phyloP scores from a whole-genome alignment of 2,797 vertebrate genomes.

The Rhinichthys osculus region DNA sequence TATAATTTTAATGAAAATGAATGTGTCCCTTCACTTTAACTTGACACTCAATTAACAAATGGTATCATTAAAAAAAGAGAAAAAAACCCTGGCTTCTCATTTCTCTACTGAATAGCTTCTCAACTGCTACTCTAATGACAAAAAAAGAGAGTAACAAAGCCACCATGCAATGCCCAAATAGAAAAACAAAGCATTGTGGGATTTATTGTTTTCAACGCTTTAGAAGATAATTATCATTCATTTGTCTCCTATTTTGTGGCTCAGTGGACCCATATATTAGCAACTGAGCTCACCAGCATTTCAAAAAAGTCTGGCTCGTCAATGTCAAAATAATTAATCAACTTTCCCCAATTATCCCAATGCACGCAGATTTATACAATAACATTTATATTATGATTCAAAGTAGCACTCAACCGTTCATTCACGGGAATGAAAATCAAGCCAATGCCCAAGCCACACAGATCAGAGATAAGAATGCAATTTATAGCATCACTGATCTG shows the following conservation, averaged over 20 bases:
- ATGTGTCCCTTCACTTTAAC: constrained; percentile 55
- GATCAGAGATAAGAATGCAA: constrained; percentile 60
- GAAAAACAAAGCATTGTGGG: constrained; percentile 48
- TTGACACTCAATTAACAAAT: constrained; percentile 32
- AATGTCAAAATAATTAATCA: constrained; percentile 41
- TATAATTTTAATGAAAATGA: background rate
- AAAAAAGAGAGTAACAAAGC: constrained; percentile 20
- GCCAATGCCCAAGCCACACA: constrained; percentile 48
- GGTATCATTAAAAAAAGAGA: constrained; percentile 58
- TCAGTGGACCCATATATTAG: constrained; percentile 54
- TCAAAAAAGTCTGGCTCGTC: constrained; percentile 27
- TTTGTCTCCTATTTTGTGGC: constrained; percentile 58
- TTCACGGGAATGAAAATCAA: constrained; percentile 34
- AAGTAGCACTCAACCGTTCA: constrained; percentile 35
- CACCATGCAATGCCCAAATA: constrained; percentile 34
- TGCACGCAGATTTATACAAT: constrained; percentile 36
- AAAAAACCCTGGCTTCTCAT: constrained; percentile 20
- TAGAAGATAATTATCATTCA: constrained; percentile 61
- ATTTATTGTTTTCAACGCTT: constrained; percentile 53
- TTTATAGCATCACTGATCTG: constrained; percentile 53
- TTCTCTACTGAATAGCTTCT: background rate
- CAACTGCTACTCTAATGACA: background rate
- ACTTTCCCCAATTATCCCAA: constrained; percentile 40
- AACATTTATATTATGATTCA: constrained; percentile 51
- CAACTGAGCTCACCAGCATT: constrained; percentile 46